Evolutionary conservation across 2,888 invertebrate genomes (phyloP).

Genomic region (Thymelicus acteon): DNA sequence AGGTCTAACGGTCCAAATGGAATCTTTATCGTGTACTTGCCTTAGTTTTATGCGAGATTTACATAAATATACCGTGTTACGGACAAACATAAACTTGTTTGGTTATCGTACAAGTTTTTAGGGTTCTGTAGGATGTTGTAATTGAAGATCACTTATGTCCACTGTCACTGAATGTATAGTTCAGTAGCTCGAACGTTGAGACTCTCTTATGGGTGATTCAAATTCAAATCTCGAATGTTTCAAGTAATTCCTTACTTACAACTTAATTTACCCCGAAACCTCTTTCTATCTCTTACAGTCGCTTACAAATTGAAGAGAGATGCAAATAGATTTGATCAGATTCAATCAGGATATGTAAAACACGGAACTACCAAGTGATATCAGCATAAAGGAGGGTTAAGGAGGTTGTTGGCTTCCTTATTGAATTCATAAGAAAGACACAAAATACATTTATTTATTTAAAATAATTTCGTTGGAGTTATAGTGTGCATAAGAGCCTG

Average conservation of each 20-base stretch:
- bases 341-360: background rate
- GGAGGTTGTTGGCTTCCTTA: background rate
- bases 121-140: background rate
- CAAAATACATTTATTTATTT: background rate
- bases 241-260: too few relatives aligned
- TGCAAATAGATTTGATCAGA: background rate
- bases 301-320: too few relatives aligned
- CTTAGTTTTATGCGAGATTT: constrained; percentile 34
- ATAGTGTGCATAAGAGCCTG: too few relatives aligned
- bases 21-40: constrained; percentile 33
- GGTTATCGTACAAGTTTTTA: constrained; percentile 7
- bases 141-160: too few relatives aligned
- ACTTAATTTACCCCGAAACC: background rate
- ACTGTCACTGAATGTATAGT: too few relatives aligned
- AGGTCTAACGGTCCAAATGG: constrained; percentile 49
- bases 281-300: background rate
- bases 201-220: too few relatives aligned
- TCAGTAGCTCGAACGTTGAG: too few relatives aligned
- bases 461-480: too few relatives aligned
- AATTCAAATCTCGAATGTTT: too few relatives aligned
- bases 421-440: background rate
- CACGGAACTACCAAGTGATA: background rate
- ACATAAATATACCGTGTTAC: constrained; percentile 32
- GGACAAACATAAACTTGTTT: constrained; percentile 13
- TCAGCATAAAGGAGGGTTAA: background rate